Conservation (phyloP, 2,797 vertebrate species). For the Spheniscus humboldti region DNA sequence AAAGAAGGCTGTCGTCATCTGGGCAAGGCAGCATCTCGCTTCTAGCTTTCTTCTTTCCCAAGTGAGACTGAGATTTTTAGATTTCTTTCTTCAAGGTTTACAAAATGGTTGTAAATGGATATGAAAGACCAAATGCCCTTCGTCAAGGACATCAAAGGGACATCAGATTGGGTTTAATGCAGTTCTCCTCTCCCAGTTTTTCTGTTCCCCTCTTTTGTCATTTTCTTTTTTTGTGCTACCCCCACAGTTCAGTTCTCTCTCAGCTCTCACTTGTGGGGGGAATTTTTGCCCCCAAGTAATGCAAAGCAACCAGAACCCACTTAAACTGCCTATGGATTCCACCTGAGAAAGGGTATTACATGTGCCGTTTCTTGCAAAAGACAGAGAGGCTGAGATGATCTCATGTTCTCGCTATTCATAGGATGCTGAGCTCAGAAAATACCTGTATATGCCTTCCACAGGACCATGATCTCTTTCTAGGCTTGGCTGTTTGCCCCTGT, state of each 20-base stretch:
- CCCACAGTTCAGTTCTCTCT: background rate
- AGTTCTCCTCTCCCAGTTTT: background rate
- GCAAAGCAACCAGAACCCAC: background rate
- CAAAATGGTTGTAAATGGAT: background rate
- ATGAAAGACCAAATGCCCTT: background rate
- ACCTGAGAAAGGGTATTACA: background rate
- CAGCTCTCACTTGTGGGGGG: background rate
- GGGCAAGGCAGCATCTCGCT: background rate
- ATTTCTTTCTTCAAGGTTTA: background rate
- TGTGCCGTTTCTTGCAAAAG: background rate
- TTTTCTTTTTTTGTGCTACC: background rate
- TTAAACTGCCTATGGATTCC: background rate
- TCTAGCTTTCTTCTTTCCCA: background rate
- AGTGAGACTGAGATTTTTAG: background rate
- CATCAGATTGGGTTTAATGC: fast-evolving
- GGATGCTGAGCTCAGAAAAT: background rate
- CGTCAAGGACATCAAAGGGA: background rate
- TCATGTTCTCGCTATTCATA: background rate
- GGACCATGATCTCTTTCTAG: background rate
- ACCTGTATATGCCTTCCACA: background rate
- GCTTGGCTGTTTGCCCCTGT: background rate
- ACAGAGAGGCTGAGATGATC: background rate
- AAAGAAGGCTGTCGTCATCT: background rate
- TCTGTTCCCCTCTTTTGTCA: background rate
- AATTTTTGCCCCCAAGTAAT: background rate